Evolutionary conservation across 1,140 invertebrate species (phyloP).

Genomic region (Arctopsyche grandis): DNA sequence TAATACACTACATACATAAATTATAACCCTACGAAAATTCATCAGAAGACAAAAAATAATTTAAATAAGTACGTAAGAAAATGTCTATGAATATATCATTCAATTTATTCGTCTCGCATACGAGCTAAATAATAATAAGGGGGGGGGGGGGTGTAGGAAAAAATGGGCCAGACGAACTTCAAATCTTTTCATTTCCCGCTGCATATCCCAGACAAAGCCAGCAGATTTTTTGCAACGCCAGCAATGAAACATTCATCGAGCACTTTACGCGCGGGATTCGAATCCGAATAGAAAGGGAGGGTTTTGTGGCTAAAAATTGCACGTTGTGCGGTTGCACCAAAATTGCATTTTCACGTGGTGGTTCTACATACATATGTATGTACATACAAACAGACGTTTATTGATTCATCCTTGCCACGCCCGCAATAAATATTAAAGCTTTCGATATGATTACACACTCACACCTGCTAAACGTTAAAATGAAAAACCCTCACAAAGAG

Average conservation of each 20-base stretch:
- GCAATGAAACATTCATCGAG: slow-evolving; percentile 23
- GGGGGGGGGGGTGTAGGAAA: background rate
- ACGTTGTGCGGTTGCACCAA: background rate
- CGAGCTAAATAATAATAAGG: too few relatives aligned
- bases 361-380: too few relatives aligned
- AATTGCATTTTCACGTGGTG: background rate
- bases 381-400: too few relatives aligned
- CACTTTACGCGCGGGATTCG: slow-evolving; percentile 20
- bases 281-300: background rate
- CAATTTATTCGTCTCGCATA: too few relatives aligned
- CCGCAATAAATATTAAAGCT: slow-evolving; percentile 25
- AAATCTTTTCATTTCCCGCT: slow-evolving; percentile 27
- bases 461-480: background rate
- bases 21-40: too few relatives aligned
- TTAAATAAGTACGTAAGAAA: too few relatives aligned
- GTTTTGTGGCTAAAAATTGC: background rate
- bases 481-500: slow-evolving; percentile 5
- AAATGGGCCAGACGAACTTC: background rate
- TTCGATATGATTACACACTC: slow-evolving; percentile 21
- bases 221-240: background rate
- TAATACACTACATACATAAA: too few relatives aligned
- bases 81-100: too few relatives aligned
- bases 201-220: background rate
- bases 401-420: background rate
- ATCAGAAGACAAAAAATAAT: too few relatives aligned